Evolutionary conservation across 2,888 invertebrate species (phyloP), one percentile per base, ranked within the genome.

Genomic region (Resseliella maxima): DNA sequence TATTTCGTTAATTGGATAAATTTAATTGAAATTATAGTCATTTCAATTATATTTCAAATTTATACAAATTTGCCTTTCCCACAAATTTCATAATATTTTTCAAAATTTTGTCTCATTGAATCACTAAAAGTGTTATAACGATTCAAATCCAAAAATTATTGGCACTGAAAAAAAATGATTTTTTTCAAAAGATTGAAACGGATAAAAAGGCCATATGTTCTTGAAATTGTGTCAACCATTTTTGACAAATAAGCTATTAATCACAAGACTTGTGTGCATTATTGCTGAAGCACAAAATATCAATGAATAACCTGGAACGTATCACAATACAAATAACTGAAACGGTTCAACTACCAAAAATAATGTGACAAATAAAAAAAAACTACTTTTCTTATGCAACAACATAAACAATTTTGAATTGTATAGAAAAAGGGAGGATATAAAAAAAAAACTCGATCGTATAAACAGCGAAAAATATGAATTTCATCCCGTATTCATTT

Each of bases 301-400:
- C 2, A 5, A 31, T 18, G 5, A 15, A 72, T 15, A 72, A 31
- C 72, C 27, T 31, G 18, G 72, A 72, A 24, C 59, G 24, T 59
- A 59, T 59, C 59, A 59, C 59, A 24, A 59, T 24, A 59, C 59
- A 72, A 72, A 72, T 31, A 72, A 31, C 72, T 31, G 72, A 31
- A 31, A 15, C 72, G 35, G 41, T 41, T 72, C n/a, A 72, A 72
- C 72, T 18, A 72, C 15, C 72, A 72, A 72, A 72, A 59, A 59
- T 59, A 59, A 59, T 59, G 24, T 31, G 72, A 72, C 35, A 31
- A 31, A 72, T 72, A 72, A 72, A 72, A 72, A 72, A 72, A n/a
- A 59, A 50, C 59, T 31, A 59, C 59, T 72, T 31, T 72, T 10
- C 35, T 72, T 31, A 3, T 72, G 72, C 72, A 72, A 31, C 35